Evolutionary conservation across 2,113 vertebrate species (phyloP).

Genomic region (Channa maculata): DNA sequence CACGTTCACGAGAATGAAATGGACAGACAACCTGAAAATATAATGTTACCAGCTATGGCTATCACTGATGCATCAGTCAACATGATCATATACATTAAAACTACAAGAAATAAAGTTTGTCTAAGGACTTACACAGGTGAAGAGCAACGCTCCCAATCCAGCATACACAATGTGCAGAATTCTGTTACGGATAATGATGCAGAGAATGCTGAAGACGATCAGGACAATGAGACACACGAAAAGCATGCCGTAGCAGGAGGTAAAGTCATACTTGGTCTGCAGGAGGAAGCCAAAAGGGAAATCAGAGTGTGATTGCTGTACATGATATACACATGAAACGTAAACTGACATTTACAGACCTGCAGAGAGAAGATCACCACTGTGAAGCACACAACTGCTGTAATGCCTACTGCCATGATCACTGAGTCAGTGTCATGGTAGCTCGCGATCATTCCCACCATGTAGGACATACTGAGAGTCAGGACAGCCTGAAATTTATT

Average conservation of each 20-base stretch:
- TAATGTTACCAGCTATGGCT: too few species aligned
- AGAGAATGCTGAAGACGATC: slow-evolving; percentile 89
- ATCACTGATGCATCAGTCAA: neutral
- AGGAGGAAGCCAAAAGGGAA: neutral
- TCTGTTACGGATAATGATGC: slow-evolving; percentile 92
- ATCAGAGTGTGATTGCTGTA: neutral
- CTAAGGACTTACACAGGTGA: slow-evolving; percentile 90
- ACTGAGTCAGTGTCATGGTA: slow-evolving; percentile 91
- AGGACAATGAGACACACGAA: slow-evolving; percentile 92
- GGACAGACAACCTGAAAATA: too few species aligned
- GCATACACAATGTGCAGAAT: slow-evolving; percentile 93
- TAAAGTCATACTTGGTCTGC: slow-evolving; percentile 97
- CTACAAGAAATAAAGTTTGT: neutral
- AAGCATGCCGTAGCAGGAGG: slow-evolving; percentile 92
- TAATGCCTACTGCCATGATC: slow-evolving; percentile 97
- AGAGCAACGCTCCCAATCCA: slow-evolving; percentile 92
- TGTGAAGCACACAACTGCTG: slow-evolving; percentile 90
- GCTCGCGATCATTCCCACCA: slow-evolving; percentile 97
- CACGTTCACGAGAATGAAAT: too few species aligned
- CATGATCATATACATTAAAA: neutral
- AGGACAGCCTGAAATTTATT: slow-evolving; percentile 87
- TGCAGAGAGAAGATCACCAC: slow-evolving; percentile 97
- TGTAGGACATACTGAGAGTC: slow-evolving; percentile 94
- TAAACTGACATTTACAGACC: slow-evolving; percentile 67
- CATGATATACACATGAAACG: neutral